These are phyloP conservation scores for Vimba vimba DNA, from an alignment of 2,113 vertebrate species.

Conservation along the genomic window DNA sequence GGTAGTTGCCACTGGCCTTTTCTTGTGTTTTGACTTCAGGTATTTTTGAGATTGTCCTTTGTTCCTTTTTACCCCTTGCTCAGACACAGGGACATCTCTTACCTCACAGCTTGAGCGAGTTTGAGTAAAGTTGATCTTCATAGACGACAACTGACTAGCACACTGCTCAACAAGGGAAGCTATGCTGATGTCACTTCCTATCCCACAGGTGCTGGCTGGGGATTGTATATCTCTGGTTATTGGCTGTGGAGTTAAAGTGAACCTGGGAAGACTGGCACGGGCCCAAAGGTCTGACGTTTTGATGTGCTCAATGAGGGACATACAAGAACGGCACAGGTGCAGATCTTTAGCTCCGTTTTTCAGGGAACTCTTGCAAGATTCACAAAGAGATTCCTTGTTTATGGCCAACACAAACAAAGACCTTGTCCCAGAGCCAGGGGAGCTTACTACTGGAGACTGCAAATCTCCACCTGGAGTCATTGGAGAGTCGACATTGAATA, in stretches of 20 bases:
- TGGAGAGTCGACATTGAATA: constrained; percentile 41
- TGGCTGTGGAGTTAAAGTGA: constrained; percentile 31
- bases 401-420: constrained; percentile 44
- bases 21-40: constrained; percentile 52
- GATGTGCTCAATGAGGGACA: constrained; percentile 66
- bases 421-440: constrained; percentile 8
- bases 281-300: constrained; percentile 61
- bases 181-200: constrained; percentile 63
- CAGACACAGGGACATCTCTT: constrained; percentile 17
- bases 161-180: constrained; percentile 72
- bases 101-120: constrained; percentile 12
- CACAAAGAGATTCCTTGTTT: constrained; percentile 64
- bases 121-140: constrained; percentile 66
- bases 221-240: constrained; percentile 54
- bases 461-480: constrained; percentile 46
- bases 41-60: constrained; percentile 46
- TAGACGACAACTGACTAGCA: constrained; percentile 72
- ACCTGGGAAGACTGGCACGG: constrained; percentile 40
- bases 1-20: neutral
- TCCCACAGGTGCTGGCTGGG: constrained; percentile 60
- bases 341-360: constrained; percentile 63
- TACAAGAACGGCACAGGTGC: constrained; percentile 74
- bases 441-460: neutral
- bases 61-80: neutral
- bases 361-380: constrained; percentile 57